Evolutionary conservation across 2,113 vertebrate genomes (phyloP), one percentile per base, ranked within the genome.

Genomic region (Lynx canadensis): DNA sequence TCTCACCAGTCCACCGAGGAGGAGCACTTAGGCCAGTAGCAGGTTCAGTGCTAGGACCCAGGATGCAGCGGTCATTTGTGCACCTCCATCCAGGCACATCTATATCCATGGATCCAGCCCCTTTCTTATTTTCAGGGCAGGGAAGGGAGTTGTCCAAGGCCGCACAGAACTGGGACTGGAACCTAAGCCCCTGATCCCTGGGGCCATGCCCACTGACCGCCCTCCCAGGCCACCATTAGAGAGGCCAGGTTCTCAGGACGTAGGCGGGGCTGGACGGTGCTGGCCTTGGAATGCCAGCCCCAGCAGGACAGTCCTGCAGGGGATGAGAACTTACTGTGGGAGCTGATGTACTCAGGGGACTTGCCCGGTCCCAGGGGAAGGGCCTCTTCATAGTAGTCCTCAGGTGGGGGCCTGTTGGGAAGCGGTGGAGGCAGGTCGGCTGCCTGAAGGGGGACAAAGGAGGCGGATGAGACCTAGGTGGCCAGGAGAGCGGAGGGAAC

Each of bases 341-440:
- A 99, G 85, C 99, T 99, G 97, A 99, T 99, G 97, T 99, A 99
- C 98, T 99, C 99, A 0, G 99, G 99, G 1, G 98, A 97, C 87
- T 99, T 99, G 92, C 99, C 99, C 0, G 99, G 99, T 18, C 99
- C 99, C n/a, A 99, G 98, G 18, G 99, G 99, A 95, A 99, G 99
- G 0, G 99, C 99, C 97, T 99, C 99, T 97, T 99, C 99, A 15
- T 99, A 99, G 98, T 99, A 99, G 98, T 99, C 99, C 98, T 99
- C 99, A 0, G 99, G 99, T 0, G 99, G 99, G 11, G 99, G 99
- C 11, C 99, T 99, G 95, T 99, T 99, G 89, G 99, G 99, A 84
- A 99, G 97, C 0, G 99, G 99, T 23, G 99, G 99, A 82, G 99
- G 99, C 12, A 99, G 99, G 95, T 99, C 99, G 0, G 98, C 98